Percentiles rank a stretch among this genome's conserved stretches.
Conservation (phyloP, 2,797 vertebrate species). For the Helarctos malayanus region DNA sequence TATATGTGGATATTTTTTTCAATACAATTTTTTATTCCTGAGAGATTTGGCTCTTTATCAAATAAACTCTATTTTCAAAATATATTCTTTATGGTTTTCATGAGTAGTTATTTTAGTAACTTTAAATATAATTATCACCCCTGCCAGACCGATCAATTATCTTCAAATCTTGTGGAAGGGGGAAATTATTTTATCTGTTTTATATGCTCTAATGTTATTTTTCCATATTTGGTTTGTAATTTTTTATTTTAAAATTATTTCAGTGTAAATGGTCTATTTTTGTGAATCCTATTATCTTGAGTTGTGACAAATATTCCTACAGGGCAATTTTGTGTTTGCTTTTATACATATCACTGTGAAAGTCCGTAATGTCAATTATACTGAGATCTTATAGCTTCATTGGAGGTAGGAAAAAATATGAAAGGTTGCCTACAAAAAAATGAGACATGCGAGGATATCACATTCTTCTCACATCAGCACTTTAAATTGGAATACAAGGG, state of each 20-base stretch:
- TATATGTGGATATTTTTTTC: not conserved
- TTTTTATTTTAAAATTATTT: conserved; percentile 5
- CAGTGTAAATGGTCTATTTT: not conserved
- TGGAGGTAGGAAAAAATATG: not conserved
- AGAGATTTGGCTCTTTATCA: not conserved
- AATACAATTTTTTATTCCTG: not conserved
- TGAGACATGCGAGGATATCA: not conserved
- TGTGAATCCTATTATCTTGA: not conserved
- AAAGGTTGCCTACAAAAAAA: not conserved
- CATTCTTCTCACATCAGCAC: not conserved
- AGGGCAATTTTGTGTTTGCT: not conserved
- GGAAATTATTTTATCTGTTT: not conserved
- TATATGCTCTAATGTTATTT: not conserved
- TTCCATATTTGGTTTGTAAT: not conserved
- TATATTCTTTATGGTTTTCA: not conserved
- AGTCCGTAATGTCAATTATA: not conserved
- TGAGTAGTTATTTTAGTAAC: not conserved
- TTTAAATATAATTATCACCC: not conserved
- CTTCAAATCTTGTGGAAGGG: not conserved
- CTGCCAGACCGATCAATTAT: not conserved
- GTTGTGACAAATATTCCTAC: not conserved
- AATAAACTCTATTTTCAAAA: not conserved
- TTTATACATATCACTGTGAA: not conserved
- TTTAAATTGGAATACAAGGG: not conserved
- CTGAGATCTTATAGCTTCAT: not conserved